A percentile compares a stretch with the other conserved stretches of the same genome.
Evolutionary conservation across 2,113 vertebrate species (phyloP).

Genomic region (Hippotragus niger): DNA sequence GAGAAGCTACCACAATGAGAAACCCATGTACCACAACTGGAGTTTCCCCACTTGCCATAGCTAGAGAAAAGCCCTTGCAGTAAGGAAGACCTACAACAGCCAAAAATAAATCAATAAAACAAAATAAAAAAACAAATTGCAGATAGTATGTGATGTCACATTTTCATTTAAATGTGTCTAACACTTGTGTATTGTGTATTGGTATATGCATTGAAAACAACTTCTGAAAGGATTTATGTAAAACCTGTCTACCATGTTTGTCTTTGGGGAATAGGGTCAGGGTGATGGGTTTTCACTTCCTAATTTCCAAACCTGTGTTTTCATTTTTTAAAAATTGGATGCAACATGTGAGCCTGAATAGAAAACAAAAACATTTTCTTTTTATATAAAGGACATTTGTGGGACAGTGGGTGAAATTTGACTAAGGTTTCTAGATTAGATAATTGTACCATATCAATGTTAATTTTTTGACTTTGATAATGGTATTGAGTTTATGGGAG

Average conservation of each 20-base stretch:
- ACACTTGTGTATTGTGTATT: background rate
- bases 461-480: constrained; percentile 10
- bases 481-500: background rate
- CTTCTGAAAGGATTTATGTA: background rate
- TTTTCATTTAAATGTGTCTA: background rate
- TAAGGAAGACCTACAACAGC: background rate
- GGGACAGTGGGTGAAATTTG: background rate
- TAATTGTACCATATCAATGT: background rate
- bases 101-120: background rate
- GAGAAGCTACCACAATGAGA: background rate
- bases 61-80: background rate
- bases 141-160: background rate
- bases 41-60: background rate
- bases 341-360: background rate
- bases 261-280: background rate
- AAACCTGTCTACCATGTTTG: background rate
- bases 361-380: background rate
- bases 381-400: background rate
- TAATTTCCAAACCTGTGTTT: background rate
- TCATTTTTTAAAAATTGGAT: background rate
- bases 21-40: background rate
- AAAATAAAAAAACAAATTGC: background rate
- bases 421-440: constrained; percentile 7
- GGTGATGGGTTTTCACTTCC: background rate
- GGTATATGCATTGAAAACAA: background rate